Evolutionary conservation across 2,888 invertebrate genomes (phyloP).

Genomic region (Orthonychiurus folsomi): DNA sequence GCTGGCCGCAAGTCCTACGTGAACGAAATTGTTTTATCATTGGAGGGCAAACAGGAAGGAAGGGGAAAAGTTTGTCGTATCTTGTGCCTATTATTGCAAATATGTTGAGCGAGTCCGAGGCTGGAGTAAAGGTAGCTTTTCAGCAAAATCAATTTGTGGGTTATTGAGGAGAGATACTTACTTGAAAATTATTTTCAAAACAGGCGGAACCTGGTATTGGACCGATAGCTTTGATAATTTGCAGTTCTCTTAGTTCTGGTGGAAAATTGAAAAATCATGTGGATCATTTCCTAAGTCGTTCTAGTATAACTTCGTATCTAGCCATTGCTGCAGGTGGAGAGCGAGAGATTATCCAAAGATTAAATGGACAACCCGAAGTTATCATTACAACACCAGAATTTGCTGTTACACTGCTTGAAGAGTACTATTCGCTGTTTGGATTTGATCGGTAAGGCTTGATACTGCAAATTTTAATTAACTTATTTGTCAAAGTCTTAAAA

Average conservation of each 20-base stretch:
- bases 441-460: slow-evolving; percentile 16
- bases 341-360: neutral
- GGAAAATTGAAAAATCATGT: slow-evolving; percentile 4
- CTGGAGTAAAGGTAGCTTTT: neutral
- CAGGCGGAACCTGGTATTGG: too few species aligned
- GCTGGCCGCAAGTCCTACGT: slow-evolving; percentile 14
- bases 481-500: neutral
- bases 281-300: neutral
- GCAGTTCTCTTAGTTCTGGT: neutral
- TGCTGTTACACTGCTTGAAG: slow-evolving; percentile 7
- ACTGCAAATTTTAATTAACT: neutral
- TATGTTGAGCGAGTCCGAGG: neutral
- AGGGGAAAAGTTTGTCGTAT: slow-evolving; percentile 20
- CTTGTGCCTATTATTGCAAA: slow-evolving; percentile 14
- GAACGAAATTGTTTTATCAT: slow-evolving; percentile 21
- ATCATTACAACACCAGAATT: slow-evolving; percentile 15
- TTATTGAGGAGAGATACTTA: neutral
- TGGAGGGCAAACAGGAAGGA: slow-evolving; percentile 14
- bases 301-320: slow-evolving; percentile 1
- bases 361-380: slow-evolving; percentile 8
- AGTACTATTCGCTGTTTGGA: slow-evolving; percentile 5
- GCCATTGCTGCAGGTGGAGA: neutral
- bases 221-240: neutral
- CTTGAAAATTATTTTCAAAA: too few species aligned
- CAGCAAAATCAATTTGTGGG: neutral